Percentiles rank a stretch among this genome's conserved stretches.
Evolutionary conservation across 2,888 invertebrate species (phyloP).

Genomic region (Autographa gamma): DNA sequence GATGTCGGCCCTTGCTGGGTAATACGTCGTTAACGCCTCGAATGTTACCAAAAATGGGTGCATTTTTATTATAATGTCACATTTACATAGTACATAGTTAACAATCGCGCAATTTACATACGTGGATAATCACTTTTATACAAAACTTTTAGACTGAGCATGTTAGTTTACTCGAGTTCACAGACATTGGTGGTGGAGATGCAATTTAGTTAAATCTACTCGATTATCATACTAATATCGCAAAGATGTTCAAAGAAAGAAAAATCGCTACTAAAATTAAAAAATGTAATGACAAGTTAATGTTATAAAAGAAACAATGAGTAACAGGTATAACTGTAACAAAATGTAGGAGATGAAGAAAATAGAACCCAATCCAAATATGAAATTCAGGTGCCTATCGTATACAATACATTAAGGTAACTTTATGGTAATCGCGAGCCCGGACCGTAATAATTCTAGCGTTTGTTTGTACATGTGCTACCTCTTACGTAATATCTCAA

Average conservation of each 20-base stretch:
- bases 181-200: background rate
- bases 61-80: slow-evolving; percentile 16
- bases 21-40: slow-evolving; percentile 64
- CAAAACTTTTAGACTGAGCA: slow-evolving; percentile 7
- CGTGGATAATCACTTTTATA: background rate
- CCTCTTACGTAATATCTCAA: slow-evolving; percentile 45
- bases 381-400: slow-evolving; percentile 55
- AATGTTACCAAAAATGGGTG: slow-evolving; percentile 46
- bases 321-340: background rate
- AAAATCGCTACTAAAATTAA: no score
- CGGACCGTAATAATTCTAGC: slow-evolving; percentile 56
- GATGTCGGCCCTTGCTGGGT: slow-evolving; percentile 56
- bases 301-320: background rate
- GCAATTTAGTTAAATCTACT: slow-evolving; percentile 3
- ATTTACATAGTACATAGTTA: slow-evolving; percentile 28
- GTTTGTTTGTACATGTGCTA: slow-evolving; percentile 58
- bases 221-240: slow-evolving; percentile 1
- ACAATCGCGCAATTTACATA: slow-evolving; percentile 8
- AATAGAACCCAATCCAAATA: slow-evolving; percentile 55
- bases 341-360: slow-evolving; percentile 46
- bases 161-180: background rate
- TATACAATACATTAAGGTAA: slow-evolving; percentile 56
- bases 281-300: background rate
- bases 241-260: background rate
- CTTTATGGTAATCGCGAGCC: slow-evolving; percentile 57